Conservation (phyloP, 2,113 vertebrate species). For the Saccopteryx bilineata region DNA sequence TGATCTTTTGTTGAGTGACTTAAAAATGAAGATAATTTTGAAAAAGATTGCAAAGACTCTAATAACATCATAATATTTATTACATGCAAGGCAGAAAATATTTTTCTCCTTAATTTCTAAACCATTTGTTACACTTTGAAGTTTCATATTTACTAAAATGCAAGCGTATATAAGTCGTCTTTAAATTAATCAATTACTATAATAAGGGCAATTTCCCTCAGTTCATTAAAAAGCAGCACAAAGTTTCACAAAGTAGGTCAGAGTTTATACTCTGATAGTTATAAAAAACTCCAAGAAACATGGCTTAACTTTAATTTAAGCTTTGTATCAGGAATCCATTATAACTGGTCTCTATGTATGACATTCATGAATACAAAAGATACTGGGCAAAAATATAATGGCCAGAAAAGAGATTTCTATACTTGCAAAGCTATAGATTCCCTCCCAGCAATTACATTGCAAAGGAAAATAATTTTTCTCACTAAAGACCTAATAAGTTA, state of each 20-base stretch:
- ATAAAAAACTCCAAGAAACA: slow-evolving; percentile 16
- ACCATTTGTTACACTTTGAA: not conserved
- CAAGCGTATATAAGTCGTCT: not conserved
- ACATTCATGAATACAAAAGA: slow-evolving; percentile 55
- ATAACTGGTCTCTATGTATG: not conserved
- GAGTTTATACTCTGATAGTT: not conserved
- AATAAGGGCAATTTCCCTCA: not conserved
- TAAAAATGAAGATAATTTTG: slow-evolving; percentile 45
- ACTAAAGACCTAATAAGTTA: slow-evolving; percentile 14
- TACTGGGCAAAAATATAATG: not conserved
- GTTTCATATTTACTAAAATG: slow-evolving; percentile 45
- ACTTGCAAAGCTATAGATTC: slow-evolving; percentile 19
- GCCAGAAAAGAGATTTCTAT: slow-evolving; percentile 9
- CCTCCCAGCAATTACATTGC: not conserved
- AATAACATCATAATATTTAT: slow-evolving; percentile 25
- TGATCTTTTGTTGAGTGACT: slow-evolving; percentile 40
- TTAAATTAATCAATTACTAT: slow-evolving; percentile 52
- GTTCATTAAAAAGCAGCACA: not conserved
- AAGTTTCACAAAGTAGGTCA: not conserved
- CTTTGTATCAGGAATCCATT: not conserved
- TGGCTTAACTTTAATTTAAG: not conserved
- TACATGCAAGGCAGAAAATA: not conserved
- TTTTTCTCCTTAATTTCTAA: slow-evolving; percentile 24
- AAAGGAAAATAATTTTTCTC: slow-evolving; percentile 64
- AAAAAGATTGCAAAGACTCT: slow-evolving; percentile 23